Conservation (phyloP, 2,888 invertebrate genomes). For the Ormyrus thymus region DNA sequence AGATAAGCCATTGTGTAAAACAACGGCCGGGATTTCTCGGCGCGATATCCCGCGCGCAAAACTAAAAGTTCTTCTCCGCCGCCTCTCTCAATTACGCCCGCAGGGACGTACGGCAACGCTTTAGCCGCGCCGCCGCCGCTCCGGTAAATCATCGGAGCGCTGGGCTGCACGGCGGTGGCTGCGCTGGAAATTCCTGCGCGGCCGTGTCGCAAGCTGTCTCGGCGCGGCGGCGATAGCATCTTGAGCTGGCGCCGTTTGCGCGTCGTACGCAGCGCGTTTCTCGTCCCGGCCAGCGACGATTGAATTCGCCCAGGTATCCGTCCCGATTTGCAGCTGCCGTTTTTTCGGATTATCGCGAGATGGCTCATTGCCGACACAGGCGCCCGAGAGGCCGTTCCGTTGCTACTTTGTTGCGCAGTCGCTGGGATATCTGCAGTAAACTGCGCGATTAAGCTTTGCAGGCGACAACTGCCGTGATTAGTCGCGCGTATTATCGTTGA, state of each 20-base stretch:
- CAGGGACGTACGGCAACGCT: constrained; percentile 39
- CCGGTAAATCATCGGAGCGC: constrained; percentile 39
- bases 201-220: constrained; percentile 52
- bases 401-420: not conserved
- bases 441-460: constrained; percentile 18
- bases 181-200: constrained; percentile 42
- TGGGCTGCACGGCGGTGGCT: constrained; percentile 7
- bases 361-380: constrained; percentile 38
- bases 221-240: constrained; percentile 42
- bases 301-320: constrained; percentile 46
- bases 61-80: constrained; percentile 25
- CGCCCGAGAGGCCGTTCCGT: not conserved
- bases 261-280: not conserved
- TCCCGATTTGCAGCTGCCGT: constrained; percentile 38
- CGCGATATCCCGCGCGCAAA: not conserved
- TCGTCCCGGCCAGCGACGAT: constrained; percentile 33
- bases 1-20: constrained; percentile 42
- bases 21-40: constrained; percentile 36
- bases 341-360: constrained; percentile 31
- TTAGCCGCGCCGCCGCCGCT: not conserved
- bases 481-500: constrained; percentile 13
- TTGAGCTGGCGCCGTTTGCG: constrained; percentile 41
- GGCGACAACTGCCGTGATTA: constrained; percentile 30
- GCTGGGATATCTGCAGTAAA: not conserved
- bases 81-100: constrained; percentile 40